Percentiles rank a stretch among this genome's conserved stretches.
Evolutionary conservation across 2,888 invertebrate genomes (phyloP).

Genomic region (Oligia latruncula): DNA sequence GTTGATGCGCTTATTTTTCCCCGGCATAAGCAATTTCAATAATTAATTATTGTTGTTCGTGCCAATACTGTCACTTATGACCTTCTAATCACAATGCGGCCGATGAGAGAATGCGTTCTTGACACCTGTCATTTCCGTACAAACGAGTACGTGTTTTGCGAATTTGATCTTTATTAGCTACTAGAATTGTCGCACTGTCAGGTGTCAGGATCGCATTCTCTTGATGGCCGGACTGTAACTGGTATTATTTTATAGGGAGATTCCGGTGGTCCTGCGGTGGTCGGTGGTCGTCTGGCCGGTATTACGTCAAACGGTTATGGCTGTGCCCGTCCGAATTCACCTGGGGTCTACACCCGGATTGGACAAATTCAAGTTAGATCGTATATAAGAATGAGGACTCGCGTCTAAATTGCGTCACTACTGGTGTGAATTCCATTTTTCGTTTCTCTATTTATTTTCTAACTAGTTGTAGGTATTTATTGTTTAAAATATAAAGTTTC

Average conservation of each 20-base stretch:
- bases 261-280: conserved; percentile 79
- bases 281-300: conserved; percentile 66
- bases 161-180: too few species aligned
- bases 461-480: conserved; percentile 39
- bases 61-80: neutral
- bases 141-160: too few species aligned
- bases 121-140: too few species aligned
- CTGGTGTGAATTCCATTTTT: conserved; percentile 68
- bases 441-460: neutral
- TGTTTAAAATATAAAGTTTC: neutral
- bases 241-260: conserved; percentile 74
- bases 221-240: neutral
- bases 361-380: neutral
- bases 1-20: neutral
- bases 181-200: too few species aligned
- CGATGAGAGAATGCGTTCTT: too few species aligned
- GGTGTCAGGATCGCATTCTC: too few species aligned
- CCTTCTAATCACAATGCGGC: too few species aligned
- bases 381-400: too few species aligned
- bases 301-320: conserved; percentile 77
- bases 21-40: neutral
- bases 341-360: conserved; percentile 73
- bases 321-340: conserved; percentile 74
- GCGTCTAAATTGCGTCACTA: neutral
- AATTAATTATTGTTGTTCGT: neutral